phyloP scores from a whole-genome alignment of 2,113 vertebrate species.

The Petromus typicus region DNA sequence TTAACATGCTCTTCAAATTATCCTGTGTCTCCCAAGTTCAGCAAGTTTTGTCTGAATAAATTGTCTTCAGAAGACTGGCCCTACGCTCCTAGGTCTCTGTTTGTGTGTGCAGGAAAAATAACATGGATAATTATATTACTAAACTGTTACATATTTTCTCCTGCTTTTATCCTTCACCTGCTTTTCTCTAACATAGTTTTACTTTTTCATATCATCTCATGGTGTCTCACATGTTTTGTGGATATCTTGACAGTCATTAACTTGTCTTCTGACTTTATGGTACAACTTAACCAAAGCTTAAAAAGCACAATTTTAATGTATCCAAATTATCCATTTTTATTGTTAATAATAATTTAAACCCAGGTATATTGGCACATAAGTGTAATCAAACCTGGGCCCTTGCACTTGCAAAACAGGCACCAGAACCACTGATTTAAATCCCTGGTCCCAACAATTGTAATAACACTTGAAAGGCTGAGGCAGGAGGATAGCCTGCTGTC shows the following conservation, averaged over 20 bases:
- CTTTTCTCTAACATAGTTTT: not conserved
- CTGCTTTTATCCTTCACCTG: not conserved
- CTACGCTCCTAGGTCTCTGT: not conserved
- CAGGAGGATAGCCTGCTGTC: not conserved
- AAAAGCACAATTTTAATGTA: not conserved
- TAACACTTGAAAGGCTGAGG: not conserved
- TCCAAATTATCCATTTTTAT: not conserved
- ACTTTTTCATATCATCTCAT: not conserved
- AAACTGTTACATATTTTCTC: not conserved
- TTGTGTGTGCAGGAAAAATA: not conserved
- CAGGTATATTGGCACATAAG: not conserved
- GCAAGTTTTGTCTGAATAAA: not conserved
- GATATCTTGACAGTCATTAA: not conserved
- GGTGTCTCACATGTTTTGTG: not conserved
- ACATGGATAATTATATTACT: not conserved
- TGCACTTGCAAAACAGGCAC: too few relatives aligned
- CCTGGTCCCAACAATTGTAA: too few relatives aligned
- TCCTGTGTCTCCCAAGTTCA: not conserved
- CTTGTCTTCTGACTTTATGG: constrained; percentile 21
- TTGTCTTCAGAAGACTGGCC: constrained; percentile 16
- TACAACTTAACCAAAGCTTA: constrained; percentile 12
- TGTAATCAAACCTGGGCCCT: too few relatives aligned
- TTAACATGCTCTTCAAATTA: not conserved
- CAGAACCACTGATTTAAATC: too few relatives aligned
- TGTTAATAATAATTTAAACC: not conserved